phyloP scores from a whole-genome alignment of 2,113 vertebrate species.

The Pelecanoides urinatrix region DNA sequence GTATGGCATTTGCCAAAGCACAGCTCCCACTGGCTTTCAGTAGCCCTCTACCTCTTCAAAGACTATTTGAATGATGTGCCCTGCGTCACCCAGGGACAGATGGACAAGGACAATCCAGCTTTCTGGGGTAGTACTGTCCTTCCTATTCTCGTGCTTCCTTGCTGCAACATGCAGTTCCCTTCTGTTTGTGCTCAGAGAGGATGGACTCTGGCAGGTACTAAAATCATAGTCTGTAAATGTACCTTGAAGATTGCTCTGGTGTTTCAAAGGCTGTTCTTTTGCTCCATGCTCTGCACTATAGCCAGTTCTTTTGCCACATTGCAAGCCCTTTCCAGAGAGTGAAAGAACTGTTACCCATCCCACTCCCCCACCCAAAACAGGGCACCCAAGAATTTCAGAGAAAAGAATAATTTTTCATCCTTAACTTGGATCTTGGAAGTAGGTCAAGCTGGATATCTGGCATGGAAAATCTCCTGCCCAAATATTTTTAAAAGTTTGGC shows the following conservation, averaged over 20 bases:
- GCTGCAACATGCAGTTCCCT: neutral
- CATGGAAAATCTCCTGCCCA: neutral
- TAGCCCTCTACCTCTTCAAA: neutral
- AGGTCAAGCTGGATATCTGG: neutral
- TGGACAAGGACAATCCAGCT: neutral
- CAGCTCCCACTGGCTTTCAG: neutral
- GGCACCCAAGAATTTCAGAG: neutral
- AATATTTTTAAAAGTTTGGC: neutral
- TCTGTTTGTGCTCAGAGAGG: neutral
- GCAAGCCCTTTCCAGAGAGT: neutral
- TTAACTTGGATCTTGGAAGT: neutral
- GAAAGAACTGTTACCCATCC: neutral
- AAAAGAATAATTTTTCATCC: neutral
- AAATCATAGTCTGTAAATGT: neutral
- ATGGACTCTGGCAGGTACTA: neutral
- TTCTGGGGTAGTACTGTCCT: neutral
- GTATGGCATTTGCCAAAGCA: neutral
- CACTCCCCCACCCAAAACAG: neutral
- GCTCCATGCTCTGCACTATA: neutral
- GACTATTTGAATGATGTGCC: neutral
- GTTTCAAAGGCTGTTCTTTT: neutral
- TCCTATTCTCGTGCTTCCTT: neutral
- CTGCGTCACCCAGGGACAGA: neutral
- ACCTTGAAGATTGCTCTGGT: neutral
- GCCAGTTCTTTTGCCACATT: neutral